phyloP scores from a whole-genome alignment of 64 coral and sea anemone species.

The Stylophora pistillata region DNA sequence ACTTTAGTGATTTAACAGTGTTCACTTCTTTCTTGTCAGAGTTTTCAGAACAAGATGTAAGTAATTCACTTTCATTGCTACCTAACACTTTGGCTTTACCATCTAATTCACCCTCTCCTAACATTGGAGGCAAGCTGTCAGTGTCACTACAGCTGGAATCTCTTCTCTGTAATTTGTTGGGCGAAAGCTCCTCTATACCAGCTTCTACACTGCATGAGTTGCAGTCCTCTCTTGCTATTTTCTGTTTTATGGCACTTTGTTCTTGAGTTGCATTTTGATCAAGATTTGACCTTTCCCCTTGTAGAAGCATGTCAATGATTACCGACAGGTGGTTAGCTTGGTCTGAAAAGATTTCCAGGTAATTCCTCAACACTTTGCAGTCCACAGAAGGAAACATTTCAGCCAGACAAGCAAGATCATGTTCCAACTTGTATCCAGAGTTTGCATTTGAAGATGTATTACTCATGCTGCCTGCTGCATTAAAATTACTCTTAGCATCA shows the following conservation, averaged over 20 bases:
- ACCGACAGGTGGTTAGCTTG: not conserved
- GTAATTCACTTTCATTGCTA: not conserved
- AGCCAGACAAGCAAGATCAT: conserved; percentile 3
- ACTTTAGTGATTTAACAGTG: not conserved
- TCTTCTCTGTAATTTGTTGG: not conserved
- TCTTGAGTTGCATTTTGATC: not conserved
- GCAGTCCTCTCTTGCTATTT: not conserved
- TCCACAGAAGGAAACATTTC: conserved; percentile 40
- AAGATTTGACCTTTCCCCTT: not conserved
- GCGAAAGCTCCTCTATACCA: not conserved
- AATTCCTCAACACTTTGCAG: not conserved
- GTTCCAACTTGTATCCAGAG: not conserved
- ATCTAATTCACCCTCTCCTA: not conserved
- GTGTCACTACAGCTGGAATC: not conserved
- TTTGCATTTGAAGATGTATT: not conserved
- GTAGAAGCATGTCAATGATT: conserved; percentile 13
- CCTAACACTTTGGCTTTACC: not conserved
- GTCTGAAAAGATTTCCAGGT: not conserved
- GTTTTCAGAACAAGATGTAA: not conserved
- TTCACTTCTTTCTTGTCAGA: not conserved
- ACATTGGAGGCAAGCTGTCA: no score
- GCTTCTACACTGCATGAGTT: not conserved
- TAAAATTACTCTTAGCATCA: not conserved
- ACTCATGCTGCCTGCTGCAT: not conserved
- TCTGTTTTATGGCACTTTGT: not conserved